Evolutionary conservation across 2,113 vertebrate species (phyloP), one percentile per base, ranked within the genome.

Genomic region (Menura novaehollandiae): DNA sequence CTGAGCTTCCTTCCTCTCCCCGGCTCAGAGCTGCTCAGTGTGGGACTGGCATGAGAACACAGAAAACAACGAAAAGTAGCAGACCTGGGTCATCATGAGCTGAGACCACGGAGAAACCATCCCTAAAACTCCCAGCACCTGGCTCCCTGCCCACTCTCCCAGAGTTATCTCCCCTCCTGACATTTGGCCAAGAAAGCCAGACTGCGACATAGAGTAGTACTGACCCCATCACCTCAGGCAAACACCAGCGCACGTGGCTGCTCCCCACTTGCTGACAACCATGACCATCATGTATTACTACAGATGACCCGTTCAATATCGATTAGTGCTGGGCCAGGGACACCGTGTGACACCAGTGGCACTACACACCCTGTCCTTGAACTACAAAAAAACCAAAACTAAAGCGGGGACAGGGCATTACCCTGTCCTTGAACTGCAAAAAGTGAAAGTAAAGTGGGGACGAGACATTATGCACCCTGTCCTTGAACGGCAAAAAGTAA

Each of bases 231-330:
- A 2, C 4, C 47, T 35, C 35, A 62, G 44, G 27, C 58, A 63
- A 71, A 43, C 30, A 37, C 0, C 5, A 8, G 52, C 23, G 39
- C 47, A 2, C 0, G 3, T 7, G 15, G 23, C 33, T 1, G 1
- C 24, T 88, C 26, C 52, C 27, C 35, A 9, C 32, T 28, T 46
- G 24, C 75, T 91, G 75, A 27, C 53, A 76, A 8, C 44, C n/a
- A n/a, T n/a, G n/a, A n/a, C 13, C 4, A 7, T 7, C 0, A 3
- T 2, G 2, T 26, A 33, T 59, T 41, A 58, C 12, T 78, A 26
- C 2, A 4, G 1, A 9, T 44, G 49, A 66, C 12, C 69, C 37
- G 14, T 19, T 52, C 1, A 2, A 1, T 59, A 52, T 37, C 1
- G 2, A 46, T 43, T 20, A 43, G 17, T 4, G n/a, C 28, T 16